Base-by-base conservation (phyloP, 1,140 invertebrate genomes). In the Nasonia giraulti region DNA sequence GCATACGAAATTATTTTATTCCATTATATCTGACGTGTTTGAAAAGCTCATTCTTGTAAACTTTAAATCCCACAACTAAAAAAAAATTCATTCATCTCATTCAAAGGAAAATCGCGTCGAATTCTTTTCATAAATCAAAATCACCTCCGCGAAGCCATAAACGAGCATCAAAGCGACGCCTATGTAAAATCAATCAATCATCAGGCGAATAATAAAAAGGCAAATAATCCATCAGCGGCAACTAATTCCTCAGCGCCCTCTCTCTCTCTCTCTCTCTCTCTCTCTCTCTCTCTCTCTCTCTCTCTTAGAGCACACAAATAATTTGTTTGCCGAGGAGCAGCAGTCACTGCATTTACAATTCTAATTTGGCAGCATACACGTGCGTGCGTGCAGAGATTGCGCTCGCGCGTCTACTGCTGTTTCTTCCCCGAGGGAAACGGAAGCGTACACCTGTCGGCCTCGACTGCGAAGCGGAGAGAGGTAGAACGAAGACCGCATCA, bases 361-460 rank as follows among this genome's bases (percentile, higher is more conserved):
- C 73, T 44, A 33, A 75, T 75, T 75, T 17, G 73, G 73, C 12
- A 75, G 31, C 73, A 8, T 44, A 44, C 0, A 44, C 8, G 37
- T 40, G 27, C 71, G 17, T 2, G 17, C 17, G 14, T 12, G 27
- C 27, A 75, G 27, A 11, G 37, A 40, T 75, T 75, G 31, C 33
- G 40, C n/a, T 2, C 75, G 8, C 77, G 7, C 66, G 50, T 66
- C 50, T 66, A 79, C 50, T 79, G 68, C 50, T 68, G 50, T 66
- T 66, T 79, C 31, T 68, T 27, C 50, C 78, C 62, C 33, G 37
- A 66, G 80, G 47, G 71, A 75, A 82, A 75, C 80, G 71, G 50
- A 75, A 66, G 80, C 73, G 37, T 75, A 66, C 71, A 75, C 80
- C 68, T 81, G 80, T 81, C 80, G 55, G 44, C 79, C 79, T 20